Base-by-base conservation (phyloP, 2,113 vertebrate genomes). In the Danionella cerebrum region DNA sequence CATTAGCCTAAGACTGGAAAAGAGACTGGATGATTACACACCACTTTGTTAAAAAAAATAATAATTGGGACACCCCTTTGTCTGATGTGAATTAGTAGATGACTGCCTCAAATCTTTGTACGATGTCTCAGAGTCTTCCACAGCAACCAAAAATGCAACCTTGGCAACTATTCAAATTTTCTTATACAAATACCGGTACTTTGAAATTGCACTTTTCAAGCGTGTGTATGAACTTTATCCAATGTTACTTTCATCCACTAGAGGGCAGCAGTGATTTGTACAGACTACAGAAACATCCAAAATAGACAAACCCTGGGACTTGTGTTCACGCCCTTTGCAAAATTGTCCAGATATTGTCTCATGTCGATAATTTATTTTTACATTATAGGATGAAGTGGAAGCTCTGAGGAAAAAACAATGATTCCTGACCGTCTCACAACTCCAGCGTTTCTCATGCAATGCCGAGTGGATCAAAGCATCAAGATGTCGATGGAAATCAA, bases 361-460 rank as follows among this genome's bases (percentile, higher is more conserved):
- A 24, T 38, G 24, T 35, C 36, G 31, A 9, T 36, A 39, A 29
- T 14, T 12, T 12, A 2, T 13, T 60, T 60, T 33, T 13, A 22
- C n/a, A 54, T 55, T 65, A 36, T 79, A 90, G 89, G 85, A 85
- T 35, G 84, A 87, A 64, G 78, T 89, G 6, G 50, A 70, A 2
- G 35, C 59, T 45, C 69, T 89, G 70, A 83, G 3, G 76, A 79
- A 62, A 50, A 82, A 79, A 50, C 50, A 78, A 44, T 83, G 75
- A 81, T 4, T 5, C 11, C 13, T 12, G 31, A 48, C n/a, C 9
- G 14, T 16, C 55, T 48, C 25, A 35, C 14, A 5, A 21, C 6
- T 18, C 4, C 38, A 7, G 24, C 12, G 38, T 2, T 44, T 2
- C 38, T 29, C 12, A 29, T n/a, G n/a, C n/a, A n/a, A n/a, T n/a